Evolutionary conservation across 2,113 vertebrate species (phyloP).

Genomic region (Oceanodroma tethys): DNA sequence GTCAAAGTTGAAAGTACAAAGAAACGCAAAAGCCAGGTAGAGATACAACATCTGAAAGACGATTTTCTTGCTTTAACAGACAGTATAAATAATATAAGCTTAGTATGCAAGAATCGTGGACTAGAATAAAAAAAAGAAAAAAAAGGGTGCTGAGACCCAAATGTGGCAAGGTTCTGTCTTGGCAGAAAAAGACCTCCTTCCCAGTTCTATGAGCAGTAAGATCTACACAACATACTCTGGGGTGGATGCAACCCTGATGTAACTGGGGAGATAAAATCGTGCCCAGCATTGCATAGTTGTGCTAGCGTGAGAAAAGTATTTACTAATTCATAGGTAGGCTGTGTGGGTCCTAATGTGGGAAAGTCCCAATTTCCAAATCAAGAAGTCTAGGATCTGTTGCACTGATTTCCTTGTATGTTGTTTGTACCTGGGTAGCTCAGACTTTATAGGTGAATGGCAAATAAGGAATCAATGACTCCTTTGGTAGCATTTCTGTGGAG

Average conservation of each 20-base stretch:
- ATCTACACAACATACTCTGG: background rate
- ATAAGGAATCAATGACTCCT: background rate
- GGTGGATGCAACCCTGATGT: background rate
- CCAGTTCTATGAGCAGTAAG: background rate
- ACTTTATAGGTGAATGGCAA: background rate
- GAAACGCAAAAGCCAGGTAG: background rate
- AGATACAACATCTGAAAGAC: background rate
- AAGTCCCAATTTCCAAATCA: slow-evolving; percentile 25
- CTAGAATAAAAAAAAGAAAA: background rate
- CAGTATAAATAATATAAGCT: background rate
- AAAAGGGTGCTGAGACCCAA: background rate
- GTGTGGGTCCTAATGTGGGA: background rate
- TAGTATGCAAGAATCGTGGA: background rate
- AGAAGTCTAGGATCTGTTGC: background rate
- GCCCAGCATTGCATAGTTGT: background rate
- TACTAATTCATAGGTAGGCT: background rate
- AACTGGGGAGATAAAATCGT: background rate
- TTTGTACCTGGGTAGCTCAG: background rate
- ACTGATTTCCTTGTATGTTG: background rate
- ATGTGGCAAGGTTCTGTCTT: background rate
- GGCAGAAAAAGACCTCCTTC: background rate
- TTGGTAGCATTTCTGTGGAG: background rate
- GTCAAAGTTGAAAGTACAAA: slow-evolving; percentile 34
- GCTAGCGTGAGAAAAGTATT: background rate
- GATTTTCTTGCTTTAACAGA: background rate